A percentile compares a stretch with the other conserved stretches of the same genome.
Conservation (phyloP, 2,888 invertebrate genomes). For the Prosapia bicincta region DNA sequence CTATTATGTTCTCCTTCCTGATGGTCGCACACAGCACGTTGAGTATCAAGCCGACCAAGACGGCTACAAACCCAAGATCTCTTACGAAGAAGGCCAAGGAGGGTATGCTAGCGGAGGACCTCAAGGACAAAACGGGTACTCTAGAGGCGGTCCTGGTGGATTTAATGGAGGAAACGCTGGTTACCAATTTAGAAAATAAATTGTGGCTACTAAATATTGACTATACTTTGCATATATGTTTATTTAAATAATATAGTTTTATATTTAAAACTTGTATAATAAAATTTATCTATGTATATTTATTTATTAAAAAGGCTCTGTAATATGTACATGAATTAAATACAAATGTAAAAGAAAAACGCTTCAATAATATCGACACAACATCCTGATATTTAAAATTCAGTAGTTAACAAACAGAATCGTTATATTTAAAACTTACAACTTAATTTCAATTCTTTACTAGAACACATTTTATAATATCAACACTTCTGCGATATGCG, state of each 20-base stretch:
- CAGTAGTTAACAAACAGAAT: too few relatives aligned
- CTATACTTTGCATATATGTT: too few relatives aligned
- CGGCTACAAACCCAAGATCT: slow-evolving; percentile 77
- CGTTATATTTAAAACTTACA: too few relatives aligned
- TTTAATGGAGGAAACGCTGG: slow-evolving; percentile 33
- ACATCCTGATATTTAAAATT: too few relatives aligned
- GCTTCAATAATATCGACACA: too few relatives aligned
- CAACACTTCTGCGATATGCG: too few relatives aligned
- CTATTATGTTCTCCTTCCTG: slow-evolving; percentile 82
- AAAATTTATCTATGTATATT: neutral
- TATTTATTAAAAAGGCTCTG: neutral
- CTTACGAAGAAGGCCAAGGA: slow-evolving; percentile 57
- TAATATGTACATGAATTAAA: neutral
- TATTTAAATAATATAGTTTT: too few relatives aligned
- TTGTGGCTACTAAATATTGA: too few relatives aligned
- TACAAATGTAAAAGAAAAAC: neutral
- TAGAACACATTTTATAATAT: too few relatives aligned
- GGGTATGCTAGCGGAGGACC: slow-evolving; percentile 26
- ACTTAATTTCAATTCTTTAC: too few relatives aligned
- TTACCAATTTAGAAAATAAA: slow-evolving; percentile 19
- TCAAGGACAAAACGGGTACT: slow-evolving; percentile 27
- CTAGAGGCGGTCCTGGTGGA: slow-evolving; percentile 42
- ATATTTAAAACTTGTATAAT: neutral
- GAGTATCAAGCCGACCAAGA: slow-evolving; percentile 79
- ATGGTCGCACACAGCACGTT: slow-evolving; percentile 79